Conservation (phyloP, 2,113 vertebrate species). For the Rhinopomastus cyanomelas region DNA sequence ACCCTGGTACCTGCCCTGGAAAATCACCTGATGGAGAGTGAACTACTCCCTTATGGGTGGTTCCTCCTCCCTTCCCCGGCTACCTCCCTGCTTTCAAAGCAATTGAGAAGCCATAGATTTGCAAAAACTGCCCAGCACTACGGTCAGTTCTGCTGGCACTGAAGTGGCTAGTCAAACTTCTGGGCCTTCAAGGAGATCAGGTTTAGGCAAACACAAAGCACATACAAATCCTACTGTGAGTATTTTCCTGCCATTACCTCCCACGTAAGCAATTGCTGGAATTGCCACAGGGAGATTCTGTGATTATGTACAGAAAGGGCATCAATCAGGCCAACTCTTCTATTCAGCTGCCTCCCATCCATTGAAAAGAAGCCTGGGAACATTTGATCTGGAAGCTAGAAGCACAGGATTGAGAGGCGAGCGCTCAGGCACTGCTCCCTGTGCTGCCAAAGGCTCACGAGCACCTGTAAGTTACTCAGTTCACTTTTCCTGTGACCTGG, state of each 20-base stretch:
- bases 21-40: neutral
- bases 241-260: conserved; percentile 67
- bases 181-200: conserved; percentile 64
- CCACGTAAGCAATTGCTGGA: conserved; percentile 65
- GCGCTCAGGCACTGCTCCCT: conserved; percentile 43
- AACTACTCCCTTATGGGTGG: neutral
- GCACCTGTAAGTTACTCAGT: conserved; percentile 59
- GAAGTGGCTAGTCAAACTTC: conserved; percentile 11
- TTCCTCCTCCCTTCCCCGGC: neutral
- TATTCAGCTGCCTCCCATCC: conserved; percentile 58
- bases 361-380: conserved; percentile 57
- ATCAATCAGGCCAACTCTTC: conserved; percentile 59
- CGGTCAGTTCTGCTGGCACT: conserved; percentile 2
- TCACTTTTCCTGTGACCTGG: conserved; percentile 56
- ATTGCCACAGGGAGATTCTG: conserved; percentile 64
- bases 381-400: conserved; percentile 45
- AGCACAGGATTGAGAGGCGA: conserved; percentile 24
- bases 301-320: conserved; percentile 63
- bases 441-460: conserved; percentile 43
- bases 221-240: conserved; percentile 59
- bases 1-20: neutral
- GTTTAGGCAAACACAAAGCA: conserved; percentile 65
- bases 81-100: neutral
- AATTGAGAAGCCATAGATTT: neutral
- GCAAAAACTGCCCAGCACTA: neutral